These are phyloP conservation scores for Pterois miles DNA, from an alignment of 2,797 vertebrate genomes.

Conservation along the genomic window DNA sequence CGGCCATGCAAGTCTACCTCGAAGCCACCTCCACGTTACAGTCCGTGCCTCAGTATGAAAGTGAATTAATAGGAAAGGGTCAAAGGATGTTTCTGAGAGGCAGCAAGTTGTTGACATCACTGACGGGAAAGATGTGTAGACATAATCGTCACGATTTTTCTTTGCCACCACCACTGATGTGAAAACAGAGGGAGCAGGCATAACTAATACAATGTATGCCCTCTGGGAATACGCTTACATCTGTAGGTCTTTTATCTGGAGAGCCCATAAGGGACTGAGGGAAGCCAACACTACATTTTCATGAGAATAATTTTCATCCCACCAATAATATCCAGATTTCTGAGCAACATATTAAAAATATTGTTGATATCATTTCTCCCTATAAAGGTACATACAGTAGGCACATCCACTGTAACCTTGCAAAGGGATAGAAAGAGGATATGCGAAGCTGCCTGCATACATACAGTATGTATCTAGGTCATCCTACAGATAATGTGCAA, in stretches of 20 bases:
- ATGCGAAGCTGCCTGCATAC: conserved; percentile 46
- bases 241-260: conserved; percentile 41
- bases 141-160: conserved; percentile 6
- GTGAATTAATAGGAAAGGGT: conserved; percentile 23
- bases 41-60: not conserved
- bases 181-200: conserved; percentile 49
- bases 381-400: not conserved
- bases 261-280: conserved; percentile 20
- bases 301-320: not conserved
- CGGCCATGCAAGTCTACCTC: conserved; percentile 16
- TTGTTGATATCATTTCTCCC: not conserved
- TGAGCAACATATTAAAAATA: not conserved
- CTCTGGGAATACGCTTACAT: conserved; percentile 46
- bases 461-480: conserved; percentile 80
- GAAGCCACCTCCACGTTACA: conserved; percentile 3
- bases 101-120: conserved; percentile 25
- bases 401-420: conserved; percentile 11
- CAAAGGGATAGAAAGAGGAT: conserved; percentile 28
- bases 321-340: not conserved
- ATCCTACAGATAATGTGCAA: conserved; percentile 72
- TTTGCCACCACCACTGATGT: conserved; percentile 45
- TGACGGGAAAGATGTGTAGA: not conserved
- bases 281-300: not conserved
- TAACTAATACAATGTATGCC: conserved; percentile 42
- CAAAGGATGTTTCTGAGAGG: conserved; percentile 5